Evolutionary conservation across 2,797 vertebrate genomes (phyloP), one percentile per base, ranked within the genome.

Genomic region (Sebastes reedi): DNA sequence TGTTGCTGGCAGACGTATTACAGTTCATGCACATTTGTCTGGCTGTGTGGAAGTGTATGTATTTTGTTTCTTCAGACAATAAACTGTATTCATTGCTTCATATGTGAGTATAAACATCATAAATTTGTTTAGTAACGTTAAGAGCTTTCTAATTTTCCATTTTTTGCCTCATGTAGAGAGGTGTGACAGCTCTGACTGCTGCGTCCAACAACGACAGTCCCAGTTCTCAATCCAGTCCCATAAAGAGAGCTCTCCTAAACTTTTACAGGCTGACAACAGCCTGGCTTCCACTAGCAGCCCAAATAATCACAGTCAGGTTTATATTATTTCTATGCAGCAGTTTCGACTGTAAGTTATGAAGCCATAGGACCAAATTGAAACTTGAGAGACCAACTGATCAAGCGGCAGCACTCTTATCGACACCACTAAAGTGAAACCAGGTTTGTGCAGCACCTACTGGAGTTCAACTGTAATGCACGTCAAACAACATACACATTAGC

Each of bases 221-320:
- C 81, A 76, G 56, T 55, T 84, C 89, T 81, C 73, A 79, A 70
- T 64, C 27, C 68, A 32, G 79, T 79, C 85, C 87, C 83, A 92
- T 93, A 93, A 94, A 95, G 82, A 87, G 86, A 78, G 89, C 74
- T 77, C 93, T 92, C 88, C 89, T 95, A 94, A 96, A 95, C 76
- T 93, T 96, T 95, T 94, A 96, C 91, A 90, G 91, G 89, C 93
- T 93, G 92, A 94, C 89, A 93, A 94, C 92, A 92, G 77, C 78
- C 81, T 69, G 74, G 79, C 72, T 86, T 86, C 87, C 80, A 86
- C 77, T 27, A 73, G 65, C 69, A 65, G 67, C 73, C 62, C 42
- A 59, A 83, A 84, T 42, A 67, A 74, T 81, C 73, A 74, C 73
- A 68, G 60, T 79, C 50, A 50, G 67, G 27, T 70, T 84, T 59